Evolutionary conservation across 2,797 vertebrate genomes (phyloP), one percentile per base, ranked within the genome.

Genomic region (Steatocranus sp.): DNA sequence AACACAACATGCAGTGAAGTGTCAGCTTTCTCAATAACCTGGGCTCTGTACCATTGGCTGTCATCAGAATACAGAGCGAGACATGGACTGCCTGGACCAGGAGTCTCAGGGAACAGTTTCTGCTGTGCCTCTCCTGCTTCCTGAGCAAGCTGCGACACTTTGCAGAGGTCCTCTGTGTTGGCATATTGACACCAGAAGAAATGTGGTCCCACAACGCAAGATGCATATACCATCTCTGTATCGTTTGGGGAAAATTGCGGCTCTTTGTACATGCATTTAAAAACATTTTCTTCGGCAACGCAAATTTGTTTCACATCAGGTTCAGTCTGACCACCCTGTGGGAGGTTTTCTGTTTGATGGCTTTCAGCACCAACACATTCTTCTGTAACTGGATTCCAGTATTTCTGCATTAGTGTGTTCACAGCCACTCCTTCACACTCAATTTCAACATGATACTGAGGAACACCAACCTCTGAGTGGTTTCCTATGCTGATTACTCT

Each of bases 141-240:
- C 74, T 97, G 93, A 68, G 96, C 90, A 83, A 96, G 90, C 15
- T 27, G 79, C 2, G 95, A 93, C 1, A 94, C 34, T 32, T 58
- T 32, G 11, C 5, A 83, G 5, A 92, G 85, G 9, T 88, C 76
- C 5, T 86, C 85, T 0, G 78, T 38, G 46, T 84, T 90, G 6
- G 94, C 90, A 78, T 93, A 91, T 75, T 96, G 96, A 93, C 97
- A 97, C 98, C 98, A 99, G 85, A 99, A 99, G 88, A 94, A 97
- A 54, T 94, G 88, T 7, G 98, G 98, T 11, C 94, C 93, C 2
- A 90, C 94, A 49, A 97, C 87, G 17, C 95, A 93, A 0, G 95
- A 95, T 3, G 96, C 89, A 10, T 96, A 97, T 1, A 94, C 95
- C 50, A 90, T 88, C 76, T 96, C 66, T 0, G 48, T 87, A 46